Percentiles rank a stretch among this genome's conserved stretches.
Conservation (phyloP, 2,797 vertebrate species). For the Lutjanus campechanus region DNA sequence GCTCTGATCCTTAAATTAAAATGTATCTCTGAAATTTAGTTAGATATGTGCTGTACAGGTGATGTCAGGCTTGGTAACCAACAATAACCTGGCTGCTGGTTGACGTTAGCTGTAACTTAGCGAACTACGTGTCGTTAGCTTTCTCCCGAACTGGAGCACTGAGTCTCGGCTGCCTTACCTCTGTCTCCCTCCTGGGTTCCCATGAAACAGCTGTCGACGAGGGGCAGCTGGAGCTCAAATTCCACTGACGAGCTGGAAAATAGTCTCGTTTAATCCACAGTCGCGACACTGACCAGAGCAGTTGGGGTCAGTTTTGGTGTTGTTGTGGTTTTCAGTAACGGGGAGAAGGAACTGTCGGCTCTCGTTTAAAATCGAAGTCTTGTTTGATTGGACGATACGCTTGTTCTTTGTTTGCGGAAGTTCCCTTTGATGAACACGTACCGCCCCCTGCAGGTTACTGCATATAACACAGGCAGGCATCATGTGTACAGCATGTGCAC, state of each 20-base stretch:
- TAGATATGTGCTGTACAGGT: fast-evolving
- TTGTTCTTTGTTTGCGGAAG: slow-evolving; percentile 78
- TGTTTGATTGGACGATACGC: slow-evolving; percentile 77
- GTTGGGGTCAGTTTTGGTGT: background rate
- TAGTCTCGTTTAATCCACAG: background rate
- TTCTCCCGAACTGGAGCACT: background rate
- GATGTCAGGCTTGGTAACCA: background rate
- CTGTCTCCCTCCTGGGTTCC: slow-evolving; percentile 81
- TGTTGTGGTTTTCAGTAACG: slow-evolving; percentile 45
- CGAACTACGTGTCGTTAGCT: slow-evolving; percentile 60
- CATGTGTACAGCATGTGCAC: background rate
- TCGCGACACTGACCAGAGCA: background rate
- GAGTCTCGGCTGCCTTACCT: slow-evolving; percentile 63
- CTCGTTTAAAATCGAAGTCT: slow-evolving; percentile 77
- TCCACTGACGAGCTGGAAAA: background rate
- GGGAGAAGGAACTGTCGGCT: slow-evolving; percentile 48
- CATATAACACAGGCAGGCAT: background rate
- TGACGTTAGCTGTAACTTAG: slow-evolving; percentile 36
- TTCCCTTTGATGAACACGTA: background rate
- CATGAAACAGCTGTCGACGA: slow-evolving; percentile 73
- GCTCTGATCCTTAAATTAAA: fast-evolving
- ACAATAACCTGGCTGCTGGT: slow-evolving; percentile 17
- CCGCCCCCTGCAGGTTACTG: slow-evolving; percentile 55
- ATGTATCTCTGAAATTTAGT: fast-evolving
- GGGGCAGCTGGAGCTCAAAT: slow-evolving; percentile 34